Evolutionary conservation across 2,888 invertebrate species (phyloP).

Genomic region (Caenorhabditis zanzibari): DNA sequence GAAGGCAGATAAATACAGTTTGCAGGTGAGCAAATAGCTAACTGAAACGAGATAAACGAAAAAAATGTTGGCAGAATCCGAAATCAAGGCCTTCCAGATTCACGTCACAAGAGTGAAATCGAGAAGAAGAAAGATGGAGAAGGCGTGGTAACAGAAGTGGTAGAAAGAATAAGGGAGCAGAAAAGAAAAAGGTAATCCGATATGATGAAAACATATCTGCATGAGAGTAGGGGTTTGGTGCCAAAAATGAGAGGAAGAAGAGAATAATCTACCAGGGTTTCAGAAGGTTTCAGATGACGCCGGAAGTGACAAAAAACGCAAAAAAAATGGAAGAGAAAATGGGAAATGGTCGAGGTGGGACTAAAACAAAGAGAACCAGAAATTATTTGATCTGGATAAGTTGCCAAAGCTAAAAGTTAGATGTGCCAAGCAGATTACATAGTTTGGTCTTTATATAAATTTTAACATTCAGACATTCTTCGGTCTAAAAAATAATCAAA

Average conservation of each 20-base stretch:
- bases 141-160: slow-evolving; percentile 31
- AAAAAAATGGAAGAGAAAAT: slow-evolving; percentile 17
- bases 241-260: slow-evolving; percentile 50
- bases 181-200: slow-evolving; percentile 42
- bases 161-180: slow-evolving; percentile 37
- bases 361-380: neutral
- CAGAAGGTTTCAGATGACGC: slow-evolving; percentile 55
- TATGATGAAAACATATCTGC: slow-evolving; percentile 56
- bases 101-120: slow-evolving; percentile 44
- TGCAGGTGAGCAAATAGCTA: slow-evolving; percentile 54
- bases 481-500: neutral
- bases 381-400: neutral
- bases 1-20: slow-evolving; percentile 37
- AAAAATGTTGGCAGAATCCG: slow-evolving; percentile 23
- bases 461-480: no score
- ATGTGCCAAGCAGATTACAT: no score
- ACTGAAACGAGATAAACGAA: slow-evolving; percentile 6
- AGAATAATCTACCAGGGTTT: slow-evolving; percentile 24
- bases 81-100: slow-evolving; percentile 11
- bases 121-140: slow-evolving; percentile 22
- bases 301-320: slow-evolving; percentile 40
- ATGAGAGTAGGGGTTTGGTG: slow-evolving; percentile 53
- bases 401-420: no score
- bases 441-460: no score
- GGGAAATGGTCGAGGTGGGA: slow-evolving; percentile 1